Conservation (phyloP, 2,797 vertebrate genomes). For the Pseudotriccus pelzelni region DNA sequence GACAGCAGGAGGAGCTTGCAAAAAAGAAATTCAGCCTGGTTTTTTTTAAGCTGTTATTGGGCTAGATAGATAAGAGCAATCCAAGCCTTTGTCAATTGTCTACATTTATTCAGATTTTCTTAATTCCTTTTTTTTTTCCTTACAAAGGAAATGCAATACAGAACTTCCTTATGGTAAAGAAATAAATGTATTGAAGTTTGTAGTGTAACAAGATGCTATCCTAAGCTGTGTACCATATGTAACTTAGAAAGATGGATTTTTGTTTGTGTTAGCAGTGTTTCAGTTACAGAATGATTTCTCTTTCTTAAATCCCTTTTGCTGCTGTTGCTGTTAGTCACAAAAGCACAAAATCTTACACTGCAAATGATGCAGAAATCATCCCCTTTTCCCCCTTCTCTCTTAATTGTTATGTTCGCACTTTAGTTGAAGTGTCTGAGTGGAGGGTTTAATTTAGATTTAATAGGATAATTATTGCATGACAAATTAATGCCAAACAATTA, state of each 20-base stretch:
- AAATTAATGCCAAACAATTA: slow-evolving; percentile 71
- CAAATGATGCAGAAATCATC: slow-evolving; percentile 48
- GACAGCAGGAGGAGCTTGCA: slow-evolving; percentile 49
- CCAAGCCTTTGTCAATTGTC: background rate
- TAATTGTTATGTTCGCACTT: slow-evolving; percentile 74
- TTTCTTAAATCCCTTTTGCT: slow-evolving; percentile 28
- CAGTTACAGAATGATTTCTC: background rate
- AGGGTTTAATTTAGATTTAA: slow-evolving; percentile 78
- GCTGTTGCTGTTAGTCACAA: slow-evolving; percentile 8
- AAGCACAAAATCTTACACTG: background rate
- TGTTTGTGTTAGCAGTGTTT: background rate
- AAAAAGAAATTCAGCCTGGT: background rate
- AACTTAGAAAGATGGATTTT: background rate
- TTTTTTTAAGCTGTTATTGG: background rate
- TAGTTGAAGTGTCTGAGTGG: slow-evolving; percentile 65
- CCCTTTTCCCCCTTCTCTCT: background rate
- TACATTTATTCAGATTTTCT: background rate
- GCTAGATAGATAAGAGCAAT: background rate
- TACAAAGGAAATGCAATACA: background rate
- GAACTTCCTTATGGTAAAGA: slow-evolving; percentile 18
- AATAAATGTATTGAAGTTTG: background rate
- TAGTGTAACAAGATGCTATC: background rate
- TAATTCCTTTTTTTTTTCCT: background rate
- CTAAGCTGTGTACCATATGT: slow-evolving; percentile 1
- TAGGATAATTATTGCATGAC: slow-evolving; percentile 76